Evolutionary conservation across 2,113 vertebrate species (phyloP).

Genomic region (Neodontobutis hainanensis): DNA sequence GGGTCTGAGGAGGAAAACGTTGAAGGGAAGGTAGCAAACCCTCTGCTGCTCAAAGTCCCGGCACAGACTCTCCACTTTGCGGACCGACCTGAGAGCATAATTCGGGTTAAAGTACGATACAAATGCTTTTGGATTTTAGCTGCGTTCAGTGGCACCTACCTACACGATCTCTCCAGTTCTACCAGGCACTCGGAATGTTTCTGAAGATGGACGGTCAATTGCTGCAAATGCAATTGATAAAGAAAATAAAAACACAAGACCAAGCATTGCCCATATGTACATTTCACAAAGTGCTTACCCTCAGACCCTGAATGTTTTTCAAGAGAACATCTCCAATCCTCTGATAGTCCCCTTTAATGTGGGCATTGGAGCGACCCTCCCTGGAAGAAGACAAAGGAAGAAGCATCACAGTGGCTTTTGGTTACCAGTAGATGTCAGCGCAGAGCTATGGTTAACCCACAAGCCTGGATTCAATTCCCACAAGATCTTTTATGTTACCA

Average conservation of each 20-base stretch:
- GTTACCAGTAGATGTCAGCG: conserved; percentile 53
- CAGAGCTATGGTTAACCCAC: not conserved
- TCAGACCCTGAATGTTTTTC: conserved; percentile 90
- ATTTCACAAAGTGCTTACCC: conserved; percentile 73
- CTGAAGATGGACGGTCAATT: conserved; percentile 86
- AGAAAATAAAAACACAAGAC: not conserved
- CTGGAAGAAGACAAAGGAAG: conserved; percentile 58
- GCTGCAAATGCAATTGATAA: conserved; percentile 69
- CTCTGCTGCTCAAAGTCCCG: conserved; percentile 95
- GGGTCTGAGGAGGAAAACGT: conserved; percentile 93
- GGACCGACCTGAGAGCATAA: conserved; percentile 75
- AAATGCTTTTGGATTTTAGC: too few relatives aligned
- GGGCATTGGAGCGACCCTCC: conserved; percentile 93
- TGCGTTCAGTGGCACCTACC: conserved; percentile 43
- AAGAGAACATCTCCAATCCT: conserved; percentile 91
- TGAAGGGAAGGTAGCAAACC: conserved; percentile 94
- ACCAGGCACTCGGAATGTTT: conserved; percentile 90
- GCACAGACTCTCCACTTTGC: conserved; percentile 85
- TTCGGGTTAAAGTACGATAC: too few relatives aligned
- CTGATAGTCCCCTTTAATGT: conserved; percentile 91
- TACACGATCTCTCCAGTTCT: conserved; percentile 86
- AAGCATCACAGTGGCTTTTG: conserved; percentile 10
- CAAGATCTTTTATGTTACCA: conserved; percentile 23
- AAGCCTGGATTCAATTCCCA: conserved; percentile 27
- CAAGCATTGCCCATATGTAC: not conserved